A percentile compares a stretch with the other conserved stretches of the same genome.
These are phyloP conservation scores for Halcyon badia DNA, from an alignment of 2,797 vertebrate genomes.

Conservation along the genomic window DNA sequence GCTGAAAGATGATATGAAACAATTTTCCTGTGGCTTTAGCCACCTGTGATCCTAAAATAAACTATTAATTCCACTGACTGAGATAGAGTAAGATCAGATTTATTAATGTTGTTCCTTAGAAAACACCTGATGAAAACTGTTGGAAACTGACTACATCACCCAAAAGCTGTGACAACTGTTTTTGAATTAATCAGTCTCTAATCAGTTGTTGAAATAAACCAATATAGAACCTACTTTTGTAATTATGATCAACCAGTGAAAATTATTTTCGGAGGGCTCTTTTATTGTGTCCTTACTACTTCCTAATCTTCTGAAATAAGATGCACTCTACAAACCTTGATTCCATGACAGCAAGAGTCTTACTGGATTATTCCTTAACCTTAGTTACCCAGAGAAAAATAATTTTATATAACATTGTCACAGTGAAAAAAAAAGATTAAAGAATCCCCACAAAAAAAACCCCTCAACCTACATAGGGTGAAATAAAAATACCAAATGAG, in stretches of 20 bases:
- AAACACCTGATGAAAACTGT: constrained; percentile 13
- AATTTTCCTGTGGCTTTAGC: constrained; percentile 27
- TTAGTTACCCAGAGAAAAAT: not conserved
- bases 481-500: not conserved
- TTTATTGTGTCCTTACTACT: not conserved
- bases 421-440: fast-evolving
- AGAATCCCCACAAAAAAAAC: fast-evolving
- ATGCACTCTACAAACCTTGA: not conserved
- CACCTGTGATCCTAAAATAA: constrained; percentile 30
- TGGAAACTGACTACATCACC: not conserved
- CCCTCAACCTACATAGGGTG: not conserved
- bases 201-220: not conserved
- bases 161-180: not conserved
- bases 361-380: not conserved
- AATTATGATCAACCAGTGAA: not conserved
- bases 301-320: not conserved
- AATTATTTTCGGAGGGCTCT: not conserved
- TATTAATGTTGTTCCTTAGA: not conserved
- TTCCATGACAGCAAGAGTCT: not conserved
- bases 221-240: not conserved
- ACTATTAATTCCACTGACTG: not conserved
- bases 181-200: not conserved
- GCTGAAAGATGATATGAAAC: not conserved
- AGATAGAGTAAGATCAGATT: not conserved
- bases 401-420: not conserved